Conservation (phyloP, 2,888 invertebrate genomes). For the Oscheius onirici region DNA sequence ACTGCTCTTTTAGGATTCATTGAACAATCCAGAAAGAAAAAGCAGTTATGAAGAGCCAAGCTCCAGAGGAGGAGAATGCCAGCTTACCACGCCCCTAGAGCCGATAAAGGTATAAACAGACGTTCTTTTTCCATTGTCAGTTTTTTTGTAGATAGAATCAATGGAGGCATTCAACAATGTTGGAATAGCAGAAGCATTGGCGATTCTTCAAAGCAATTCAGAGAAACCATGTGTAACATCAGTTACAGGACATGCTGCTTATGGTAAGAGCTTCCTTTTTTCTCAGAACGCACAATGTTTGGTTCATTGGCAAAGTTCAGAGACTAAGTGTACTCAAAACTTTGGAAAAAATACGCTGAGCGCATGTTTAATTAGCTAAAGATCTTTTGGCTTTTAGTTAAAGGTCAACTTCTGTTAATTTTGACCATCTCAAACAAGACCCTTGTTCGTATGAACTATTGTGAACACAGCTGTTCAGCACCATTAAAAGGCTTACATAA, state of each 20-base stretch:
- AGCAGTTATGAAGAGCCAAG: background rate
- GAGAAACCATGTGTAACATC: conserved; percentile 20
- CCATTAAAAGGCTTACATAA: no score
- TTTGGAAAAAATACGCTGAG: no score
- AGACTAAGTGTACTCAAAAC: no score
- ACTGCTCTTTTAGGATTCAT: conserved; percentile 1
- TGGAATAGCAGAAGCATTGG: background rate
- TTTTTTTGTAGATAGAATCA: background rate
- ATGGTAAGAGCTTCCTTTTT: conserved; percentile 1
- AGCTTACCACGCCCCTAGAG: background rate
- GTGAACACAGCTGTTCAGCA: no score
- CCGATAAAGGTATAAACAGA: background rate
- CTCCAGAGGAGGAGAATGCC: no score
- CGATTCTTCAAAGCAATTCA: background rate
- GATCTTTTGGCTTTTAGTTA: no score
- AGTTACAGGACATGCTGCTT: conserved; percentile 2
- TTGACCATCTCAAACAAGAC: no score
- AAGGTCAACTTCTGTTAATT: no score
- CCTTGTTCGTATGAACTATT: no score
- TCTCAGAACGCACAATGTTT: no score
- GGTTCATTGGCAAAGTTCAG: no score
- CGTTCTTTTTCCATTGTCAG: background rate
- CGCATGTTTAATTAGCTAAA: no score
- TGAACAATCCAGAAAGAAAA: background rate
- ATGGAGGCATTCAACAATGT: conserved; percentile 6